Evolutionary conservation across 37 sponge, comb jelly and placozoan genomes (phyloP), one percentile per base, ranked within the genome.

Genomic region (Eunapius fragilis): DNA sequence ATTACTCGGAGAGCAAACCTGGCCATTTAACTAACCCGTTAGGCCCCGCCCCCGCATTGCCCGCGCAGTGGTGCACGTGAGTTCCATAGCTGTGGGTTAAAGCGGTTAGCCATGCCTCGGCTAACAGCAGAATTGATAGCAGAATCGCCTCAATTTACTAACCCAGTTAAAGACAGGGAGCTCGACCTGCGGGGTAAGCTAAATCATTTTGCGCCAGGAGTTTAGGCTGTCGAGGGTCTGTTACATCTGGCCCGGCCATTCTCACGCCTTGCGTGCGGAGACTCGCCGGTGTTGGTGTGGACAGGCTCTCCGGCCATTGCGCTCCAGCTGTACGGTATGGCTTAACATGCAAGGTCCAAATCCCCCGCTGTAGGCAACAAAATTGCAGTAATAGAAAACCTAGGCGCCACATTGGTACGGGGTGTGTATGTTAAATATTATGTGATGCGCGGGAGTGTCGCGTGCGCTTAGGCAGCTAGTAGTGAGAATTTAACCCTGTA

Each of bases 351-450:
- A 75, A 70, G 49, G 31, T 26, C 31, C 72, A 74, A 24, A 76
- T 34, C 31, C 74, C 25, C 82, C 79, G 37, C 67, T 71, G 75
- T 91, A 97, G 98, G 94, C 48, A 97, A 97, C 89, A 96, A 94
- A 89, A 98, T 98, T 83, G 89, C 95, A 48, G 95, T 96, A 58
- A 89, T 98, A 81, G 99, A 98, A 83, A 98, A 98, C 69, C 90
- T 98, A 38, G 99, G 97, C 30, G 93, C 91, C 70, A 95, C 99
- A 31, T 93, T 96, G 93, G 98, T 97, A 93, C 35, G 91, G 17
- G 38, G 58, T 58, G 58, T 58, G 58, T 58, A 58, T 58, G 58
- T 58, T n/a, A n/a, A 17, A 58, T 58, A 2, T 17, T 17, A 9
- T 10, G 58, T 10, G 58, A 17, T 12, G 11, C 12, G 28, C 13